Evolutionary conservation across 1,140 invertebrate species (phyloP).

Genomic region (Wiebesia pumilae): DNA sequence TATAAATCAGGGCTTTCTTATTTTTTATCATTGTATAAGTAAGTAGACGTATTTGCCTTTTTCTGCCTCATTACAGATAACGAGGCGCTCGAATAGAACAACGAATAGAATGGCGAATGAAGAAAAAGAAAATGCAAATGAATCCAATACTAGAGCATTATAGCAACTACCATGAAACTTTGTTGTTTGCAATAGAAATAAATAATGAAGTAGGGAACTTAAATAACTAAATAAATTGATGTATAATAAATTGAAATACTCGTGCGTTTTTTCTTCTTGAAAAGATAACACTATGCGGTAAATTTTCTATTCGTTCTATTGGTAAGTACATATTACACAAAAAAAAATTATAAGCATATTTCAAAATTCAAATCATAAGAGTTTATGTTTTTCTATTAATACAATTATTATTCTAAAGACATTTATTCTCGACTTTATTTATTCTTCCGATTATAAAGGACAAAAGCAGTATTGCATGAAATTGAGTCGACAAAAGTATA

Average conservation of each 20-base stretch:
- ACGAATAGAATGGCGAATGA: slow-evolving; percentile 35
- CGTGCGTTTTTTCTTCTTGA: too few species aligned
- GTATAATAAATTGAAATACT: not conserved
- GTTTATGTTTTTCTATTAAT: too few species aligned
- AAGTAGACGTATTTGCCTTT: slow-evolving; percentile 55
- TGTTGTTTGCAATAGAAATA: too few species aligned
- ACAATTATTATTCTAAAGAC: too few species aligned
- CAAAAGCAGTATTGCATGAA: too few species aligned
- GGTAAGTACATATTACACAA: too few species aligned
- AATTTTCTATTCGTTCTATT: too few species aligned
- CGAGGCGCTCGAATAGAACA: slow-evolving; percentile 28
- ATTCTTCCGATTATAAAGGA: too few species aligned
- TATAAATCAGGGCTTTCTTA: slow-evolving; percentile 71
- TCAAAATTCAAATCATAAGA: too few species aligned
- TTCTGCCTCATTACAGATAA: slow-evolving; percentile 52
- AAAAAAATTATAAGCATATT: too few species aligned
- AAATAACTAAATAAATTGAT: not conserved
- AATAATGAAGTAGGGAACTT: not conserved
- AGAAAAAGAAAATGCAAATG: slow-evolving; percentile 10
- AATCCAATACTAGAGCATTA: not conserved
- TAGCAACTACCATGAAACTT: not conserved
- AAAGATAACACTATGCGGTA: too few species aligned
- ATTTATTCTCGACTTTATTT: too few species aligned
- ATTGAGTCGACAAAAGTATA: not conserved
- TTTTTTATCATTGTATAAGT: slow-evolving; percentile 57